A percentile compares a stretch with the other conserved stretches of the same genome.
These are phyloP conservation scores for Sesamia inferens DNA, from an alignment of 2,888 invertebrate species.

Conservation along the genomic window DNA sequence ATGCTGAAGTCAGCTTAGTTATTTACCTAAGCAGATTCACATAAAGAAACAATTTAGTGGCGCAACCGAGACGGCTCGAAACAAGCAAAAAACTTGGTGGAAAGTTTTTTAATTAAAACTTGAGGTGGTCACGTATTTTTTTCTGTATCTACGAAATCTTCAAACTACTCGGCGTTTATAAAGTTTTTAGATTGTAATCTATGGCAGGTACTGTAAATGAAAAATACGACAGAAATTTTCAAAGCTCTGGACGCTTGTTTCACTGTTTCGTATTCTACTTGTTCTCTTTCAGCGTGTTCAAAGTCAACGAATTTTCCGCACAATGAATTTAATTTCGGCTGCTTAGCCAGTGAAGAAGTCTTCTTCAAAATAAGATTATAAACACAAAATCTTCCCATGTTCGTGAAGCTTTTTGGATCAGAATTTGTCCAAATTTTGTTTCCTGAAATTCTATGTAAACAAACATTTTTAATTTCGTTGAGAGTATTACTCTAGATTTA, in stretches of 20 bases:
- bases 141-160: slow-evolving; percentile 49
- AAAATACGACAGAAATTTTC: slow-evolving; percentile 36
- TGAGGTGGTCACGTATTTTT: slow-evolving; percentile 59
- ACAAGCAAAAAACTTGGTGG: slow-evolving; percentile 47
- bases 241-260: slow-evolving; percentile 11
- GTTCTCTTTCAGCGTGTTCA: slow-evolving; percentile 19
- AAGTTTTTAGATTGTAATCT: slow-evolving; percentile 53
- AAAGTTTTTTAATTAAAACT: slow-evolving; percentile 65
- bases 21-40: slow-evolving; percentile 43
- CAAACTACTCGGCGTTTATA: slow-evolving; percentile 47
- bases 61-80: slow-evolving; percentile 37
- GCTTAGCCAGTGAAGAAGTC: slow-evolving; percentile 20
- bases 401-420: background rate
- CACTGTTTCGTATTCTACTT: slow-evolving; percentile 23
- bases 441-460: slow-evolving; percentile 2
- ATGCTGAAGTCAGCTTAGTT: slow-evolving; percentile 22
- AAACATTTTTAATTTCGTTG: slow-evolving; percentile 33
- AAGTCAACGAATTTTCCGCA: slow-evolving; percentile 25
- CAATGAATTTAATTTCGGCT: slow-evolving; percentile 32
- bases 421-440: slow-evolving; percentile 8
- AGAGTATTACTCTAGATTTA: slow-evolving; percentile 39
- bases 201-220: slow-evolving; percentile 42
- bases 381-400: slow-evolving; percentile 2
- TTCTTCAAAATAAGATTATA: slow-evolving; percentile 21
- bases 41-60: slow-evolving; percentile 51